A percentile compares a stretch with the other conserved stretches of the same genome.
Evolutionary conservation across 2,888 invertebrate genomes (phyloP).

Genomic region (Coleophora flavipennella): DNA sequence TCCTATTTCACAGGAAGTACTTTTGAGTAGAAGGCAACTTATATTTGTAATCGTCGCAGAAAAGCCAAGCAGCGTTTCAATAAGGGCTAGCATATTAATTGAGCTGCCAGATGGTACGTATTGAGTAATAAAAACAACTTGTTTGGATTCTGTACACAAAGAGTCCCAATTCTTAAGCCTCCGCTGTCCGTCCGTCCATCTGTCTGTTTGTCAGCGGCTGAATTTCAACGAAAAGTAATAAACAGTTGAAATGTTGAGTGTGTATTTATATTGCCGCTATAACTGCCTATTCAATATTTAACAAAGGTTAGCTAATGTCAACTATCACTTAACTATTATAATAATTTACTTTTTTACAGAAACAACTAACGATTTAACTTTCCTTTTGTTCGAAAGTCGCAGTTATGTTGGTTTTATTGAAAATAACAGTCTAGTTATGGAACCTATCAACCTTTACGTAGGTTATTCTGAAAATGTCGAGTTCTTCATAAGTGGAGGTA

Average conservation of each 20-base stretch:
- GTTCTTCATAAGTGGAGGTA: conserved; percentile 26
- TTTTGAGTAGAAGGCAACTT: conserved; percentile 23
- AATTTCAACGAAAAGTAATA: too few relatives aligned
- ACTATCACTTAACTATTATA: too few relatives aligned
- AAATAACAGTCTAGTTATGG: conserved; percentile 14
- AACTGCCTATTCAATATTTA: too few relatives aligned
- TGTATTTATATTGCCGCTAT: too few relatives aligned
- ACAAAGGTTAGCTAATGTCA: too few relatives aligned
- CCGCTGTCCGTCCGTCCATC: too few relatives aligned
- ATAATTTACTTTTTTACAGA: too few relatives aligned
- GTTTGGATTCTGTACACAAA: too few relatives aligned
- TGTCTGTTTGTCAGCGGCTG: too few relatives aligned
- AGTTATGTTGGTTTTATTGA: conserved; percentile 24
- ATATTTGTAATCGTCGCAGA: conserved; percentile 20
- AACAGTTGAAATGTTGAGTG: too few relatives aligned
- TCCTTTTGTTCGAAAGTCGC: conserved; percentile 24
- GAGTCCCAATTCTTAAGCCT: too few relatives aligned
- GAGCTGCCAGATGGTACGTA: conserved; percentile 16
- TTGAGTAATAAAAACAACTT: too few relatives aligned
- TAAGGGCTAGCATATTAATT: conserved; percentile 21
- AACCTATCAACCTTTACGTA: conserved; percentile 22
- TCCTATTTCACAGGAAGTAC: conserved; percentile 21
- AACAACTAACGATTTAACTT: not conserved
- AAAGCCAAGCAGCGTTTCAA: conserved; percentile 15
- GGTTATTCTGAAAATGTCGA: conserved; percentile 18